phyloP scores from a whole-genome alignment of 92 coral and sea anemone species.

The Epizoanthus rinbou region DNA sequence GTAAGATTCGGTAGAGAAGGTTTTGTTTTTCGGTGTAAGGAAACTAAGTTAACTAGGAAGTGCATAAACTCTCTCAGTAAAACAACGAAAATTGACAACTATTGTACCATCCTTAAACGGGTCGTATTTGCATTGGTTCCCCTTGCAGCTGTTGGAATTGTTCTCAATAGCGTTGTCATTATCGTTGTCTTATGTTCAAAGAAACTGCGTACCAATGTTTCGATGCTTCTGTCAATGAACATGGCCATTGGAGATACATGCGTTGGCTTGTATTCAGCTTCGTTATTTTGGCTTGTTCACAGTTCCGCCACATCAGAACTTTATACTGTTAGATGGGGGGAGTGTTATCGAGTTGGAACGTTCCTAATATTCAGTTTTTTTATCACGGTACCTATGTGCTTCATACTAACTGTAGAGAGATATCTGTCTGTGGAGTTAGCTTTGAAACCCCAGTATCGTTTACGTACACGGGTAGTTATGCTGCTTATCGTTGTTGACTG shows the following conservation, averaged over 20 bases:
- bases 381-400: neutral
- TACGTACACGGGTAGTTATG: neutral
- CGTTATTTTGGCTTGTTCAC: neutral
- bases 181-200: neutral
- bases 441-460: neutral
- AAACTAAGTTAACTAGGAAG: neutral
- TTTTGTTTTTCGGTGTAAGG: neutral
- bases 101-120: neutral
- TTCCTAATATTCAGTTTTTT: neutral
- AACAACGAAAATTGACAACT: neutral
- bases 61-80: neutral
- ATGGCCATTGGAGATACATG: slow-evolving; percentile 16
- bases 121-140: neutral
- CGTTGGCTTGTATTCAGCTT: neutral
- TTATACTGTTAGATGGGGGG: neutral
- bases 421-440: slow-evolving; percentile 1
- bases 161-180: neutral
- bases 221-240: slow-evolving; percentile 3
- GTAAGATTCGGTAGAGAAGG: neutral
- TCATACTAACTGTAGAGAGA: slow-evolving; percentile 3
- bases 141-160: neutral
- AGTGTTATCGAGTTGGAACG: neutral
- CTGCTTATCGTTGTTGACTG: neutral
- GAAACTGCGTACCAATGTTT: neutral
- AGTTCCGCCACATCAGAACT: neutral